phyloP scores from a whole-genome alignment of 1,140 invertebrate genomes.

The Cyclargus thomasi region DNA sequence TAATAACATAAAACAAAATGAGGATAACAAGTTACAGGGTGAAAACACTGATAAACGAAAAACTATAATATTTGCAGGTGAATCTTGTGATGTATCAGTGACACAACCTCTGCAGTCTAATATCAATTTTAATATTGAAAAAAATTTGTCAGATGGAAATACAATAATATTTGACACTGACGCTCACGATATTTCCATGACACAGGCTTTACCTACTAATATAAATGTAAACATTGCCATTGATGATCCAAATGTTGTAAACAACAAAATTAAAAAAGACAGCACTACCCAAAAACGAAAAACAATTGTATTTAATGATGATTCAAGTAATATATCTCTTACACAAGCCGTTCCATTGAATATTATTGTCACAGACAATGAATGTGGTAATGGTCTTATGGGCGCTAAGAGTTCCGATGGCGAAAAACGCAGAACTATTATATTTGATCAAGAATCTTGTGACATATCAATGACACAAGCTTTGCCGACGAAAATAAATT shows the following conservation, averaged over 20 bases:
- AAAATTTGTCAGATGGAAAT: too few species aligned
- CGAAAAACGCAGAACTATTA: slow-evolving; percentile 31
- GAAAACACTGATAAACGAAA: slow-evolving; percentile 24
- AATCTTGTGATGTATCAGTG: slow-evolving; percentile 34
- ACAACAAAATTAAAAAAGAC: background rate
- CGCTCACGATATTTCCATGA: slow-evolving; percentile 39
- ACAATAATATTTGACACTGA: slow-evolving; percentile 35
- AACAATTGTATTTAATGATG: slow-evolving; percentile 29
- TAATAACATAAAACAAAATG: background rate
- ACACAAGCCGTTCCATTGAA: slow-evolving; percentile 30
- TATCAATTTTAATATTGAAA: slow-evolving; percentile 16
- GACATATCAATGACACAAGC: slow-evolving; percentile 44
- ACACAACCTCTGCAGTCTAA: slow-evolving; percentile 29
- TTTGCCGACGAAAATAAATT: slow-evolving; percentile 28
- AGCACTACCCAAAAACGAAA: slow-evolving; percentile 13
- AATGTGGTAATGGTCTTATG: background rate
- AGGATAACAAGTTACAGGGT: background rate
- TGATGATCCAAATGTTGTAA: background rate
- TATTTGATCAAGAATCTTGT: slow-evolving; percentile 32
- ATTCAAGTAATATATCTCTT: slow-evolving; percentile 34
- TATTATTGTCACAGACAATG: slow-evolving; percentile 15
- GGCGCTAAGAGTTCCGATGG: background rate
- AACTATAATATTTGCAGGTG: slow-evolving; percentile 27
- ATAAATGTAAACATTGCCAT: background rate
- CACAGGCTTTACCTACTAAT: slow-evolving; percentile 37